A percentile compares a stretch with the other conserved stretches of the same genome.
Evolutionary conservation across 1,140 invertebrate species (phyloP).

Genomic region (Cydia fagiglandana): DNA sequence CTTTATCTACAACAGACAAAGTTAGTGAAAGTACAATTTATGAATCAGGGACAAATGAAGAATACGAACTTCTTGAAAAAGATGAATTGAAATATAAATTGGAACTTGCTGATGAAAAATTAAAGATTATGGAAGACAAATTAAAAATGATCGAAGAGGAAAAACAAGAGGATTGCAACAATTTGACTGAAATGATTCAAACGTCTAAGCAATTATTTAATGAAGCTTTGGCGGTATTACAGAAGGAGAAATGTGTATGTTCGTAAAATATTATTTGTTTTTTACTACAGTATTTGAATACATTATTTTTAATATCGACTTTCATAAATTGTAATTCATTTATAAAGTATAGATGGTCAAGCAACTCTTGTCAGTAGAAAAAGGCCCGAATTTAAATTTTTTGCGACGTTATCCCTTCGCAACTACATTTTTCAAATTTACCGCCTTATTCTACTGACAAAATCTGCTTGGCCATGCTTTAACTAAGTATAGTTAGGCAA

Average conservation of each 20-base stretch:
- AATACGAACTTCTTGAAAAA: constrained; percentile 58
- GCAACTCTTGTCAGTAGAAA: too few species aligned
- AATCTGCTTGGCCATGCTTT: too few species aligned
- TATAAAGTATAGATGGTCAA: too few species aligned
- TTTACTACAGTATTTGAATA: constrained; percentile 40
- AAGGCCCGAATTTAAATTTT: too few species aligned
- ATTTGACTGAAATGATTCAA: constrained; percentile 73
- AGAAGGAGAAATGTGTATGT: constrained; percentile 69
- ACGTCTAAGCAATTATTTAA: constrained; percentile 73
- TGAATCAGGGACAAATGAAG: constrained; percentile 43
- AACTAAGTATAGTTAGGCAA: too few species aligned
- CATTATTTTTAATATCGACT: constrained; percentile 33
- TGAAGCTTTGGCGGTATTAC: constrained; percentile 66
- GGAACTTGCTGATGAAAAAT: constrained; percentile 68
- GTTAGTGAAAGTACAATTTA: constrained; percentile 54
- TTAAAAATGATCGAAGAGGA: constrained; percentile 75
- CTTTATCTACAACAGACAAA: constrained; percentile 49
- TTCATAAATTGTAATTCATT: background rate
- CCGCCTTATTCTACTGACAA: too few species aligned
- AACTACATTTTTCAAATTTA: too few species aligned
- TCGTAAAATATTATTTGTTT: constrained; percentile 43
- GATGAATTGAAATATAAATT: constrained; percentile 70
- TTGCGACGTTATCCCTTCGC: too few species aligned
- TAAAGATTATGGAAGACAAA: constrained; percentile 74
- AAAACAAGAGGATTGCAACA: constrained; percentile 68